These are phyloP conservation scores for Myxocyprinus asiaticus DNA, from an alignment of 2,113 vertebrate species.

Conservation along the genomic window DNA sequence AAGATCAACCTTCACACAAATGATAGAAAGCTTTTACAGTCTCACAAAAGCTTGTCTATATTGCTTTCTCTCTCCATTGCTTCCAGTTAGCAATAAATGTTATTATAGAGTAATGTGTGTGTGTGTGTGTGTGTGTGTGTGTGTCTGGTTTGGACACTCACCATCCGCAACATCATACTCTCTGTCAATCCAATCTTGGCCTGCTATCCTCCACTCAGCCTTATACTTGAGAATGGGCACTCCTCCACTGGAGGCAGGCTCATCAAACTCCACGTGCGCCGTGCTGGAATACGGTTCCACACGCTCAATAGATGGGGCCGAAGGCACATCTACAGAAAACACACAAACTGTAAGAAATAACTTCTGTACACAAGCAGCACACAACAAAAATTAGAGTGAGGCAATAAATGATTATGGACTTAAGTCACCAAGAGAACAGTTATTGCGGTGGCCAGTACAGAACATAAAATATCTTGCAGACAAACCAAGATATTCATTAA, in stretches of 20 bases:
- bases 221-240: constrained; percentile 92
- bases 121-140: neutral
- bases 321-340: constrained; percentile 84
- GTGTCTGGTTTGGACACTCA: constrained; percentile 63
- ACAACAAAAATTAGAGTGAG: constrained; percentile 15
- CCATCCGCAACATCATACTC: constrained; percentile 83
- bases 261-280: constrained; percentile 85
- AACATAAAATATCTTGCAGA: neutral
- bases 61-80: neutral
- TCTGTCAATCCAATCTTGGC: constrained; percentile 78
- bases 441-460: constrained; percentile 17
- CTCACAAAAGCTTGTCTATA: constrained; percentile 6
- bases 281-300: constrained; percentile 93
- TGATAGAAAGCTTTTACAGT: neutral
- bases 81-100: constrained; percentile 19
- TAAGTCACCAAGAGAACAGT: constrained; percentile 22
- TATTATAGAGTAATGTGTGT: constrained; percentile 23
- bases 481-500: constrained; percentile 8
- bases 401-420: constrained; percentile 10
- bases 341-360: constrained; percentile 22
- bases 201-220: constrained; percentile 82
- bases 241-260: constrained; percentile 87
- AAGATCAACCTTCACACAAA: neutral
- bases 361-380: neutral
- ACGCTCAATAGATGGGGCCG: constrained; percentile 83